phyloP scores from a whole-genome alignment of 1,140 invertebrate species.

The Alviniconcha marisindica region DNA sequence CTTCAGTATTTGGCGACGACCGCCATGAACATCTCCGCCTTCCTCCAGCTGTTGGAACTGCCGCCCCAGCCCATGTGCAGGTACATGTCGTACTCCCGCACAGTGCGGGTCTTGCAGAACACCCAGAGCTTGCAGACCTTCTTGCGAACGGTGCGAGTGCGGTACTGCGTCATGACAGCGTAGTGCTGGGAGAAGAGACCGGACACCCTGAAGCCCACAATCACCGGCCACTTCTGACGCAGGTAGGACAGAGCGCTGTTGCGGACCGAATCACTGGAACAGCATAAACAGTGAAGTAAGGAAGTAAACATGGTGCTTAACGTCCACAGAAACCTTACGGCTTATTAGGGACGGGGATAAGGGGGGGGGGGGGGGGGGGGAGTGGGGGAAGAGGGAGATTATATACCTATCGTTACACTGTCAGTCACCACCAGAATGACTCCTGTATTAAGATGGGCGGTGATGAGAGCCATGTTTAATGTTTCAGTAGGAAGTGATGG shows the following conservation, averaged over 20 bases:
- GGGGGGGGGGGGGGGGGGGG: too few relatives aligned
- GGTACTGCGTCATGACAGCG: constrained; percentile 46
- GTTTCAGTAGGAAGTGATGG: too few relatives aligned
- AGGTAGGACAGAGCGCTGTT: constrained; percentile 28
- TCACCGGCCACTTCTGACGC: constrained; percentile 43
- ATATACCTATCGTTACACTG: too few relatives aligned
- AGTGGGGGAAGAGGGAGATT: too few relatives aligned
- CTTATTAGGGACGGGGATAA: too few relatives aligned
- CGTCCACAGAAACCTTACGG: too few relatives aligned
- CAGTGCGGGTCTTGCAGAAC: constrained; percentile 20
- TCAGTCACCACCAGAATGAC: too few relatives aligned
- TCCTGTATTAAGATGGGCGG: too few relatives aligned
- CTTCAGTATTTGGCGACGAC: constrained; percentile 29
- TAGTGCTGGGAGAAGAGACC: constrained; percentile 44
- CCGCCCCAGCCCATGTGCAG: constrained; percentile 47
- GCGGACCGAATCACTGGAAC: constrained; percentile 21
- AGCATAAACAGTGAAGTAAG: too few relatives aligned
- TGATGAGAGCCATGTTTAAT: too few relatives aligned
- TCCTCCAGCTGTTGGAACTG: constrained; percentile 29
- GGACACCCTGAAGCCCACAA: constrained; percentile 41
- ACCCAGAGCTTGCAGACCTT: constrained; percentile 24
- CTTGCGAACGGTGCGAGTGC: constrained; percentile 15
- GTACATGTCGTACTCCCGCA: constrained; percentile 41
- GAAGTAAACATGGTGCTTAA: too few relatives aligned
- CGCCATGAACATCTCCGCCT: constrained; percentile 43